Conservation (phyloP, 2,888 invertebrate species). For the Onchidella celtica region DNA sequence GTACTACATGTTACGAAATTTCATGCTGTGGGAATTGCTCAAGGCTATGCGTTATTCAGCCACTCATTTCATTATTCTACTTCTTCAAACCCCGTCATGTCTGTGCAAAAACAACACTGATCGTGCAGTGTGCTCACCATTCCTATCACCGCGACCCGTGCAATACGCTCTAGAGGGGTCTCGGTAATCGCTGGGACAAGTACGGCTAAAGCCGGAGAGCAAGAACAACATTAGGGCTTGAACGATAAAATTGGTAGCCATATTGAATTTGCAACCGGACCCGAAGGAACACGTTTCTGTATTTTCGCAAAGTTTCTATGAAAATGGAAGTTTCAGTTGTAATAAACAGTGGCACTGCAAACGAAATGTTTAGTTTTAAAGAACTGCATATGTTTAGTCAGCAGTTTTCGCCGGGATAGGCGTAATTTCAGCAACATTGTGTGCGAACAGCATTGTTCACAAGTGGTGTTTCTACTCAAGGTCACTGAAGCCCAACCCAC, state of each 20-base stretch:
- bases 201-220: slow-evolving; percentile 7
- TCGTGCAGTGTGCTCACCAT: too few relatives aligned
- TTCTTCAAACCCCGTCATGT: too few relatives aligned
- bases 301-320: background rate
- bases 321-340: slow-evolving; percentile 15
- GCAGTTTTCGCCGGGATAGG: background rate
- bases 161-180: slow-evolving; percentile 42
- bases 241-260: slow-evolving; percentile 40
- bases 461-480: slow-evolving; percentile 23
- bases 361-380: background rate
- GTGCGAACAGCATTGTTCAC: background rate
- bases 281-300: slow-evolving; percentile 2
- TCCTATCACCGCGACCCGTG: background rate
- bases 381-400: background rate
- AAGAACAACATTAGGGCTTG: slow-evolving; percentile 22
- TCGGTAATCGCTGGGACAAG: background rate
- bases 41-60: too few relatives aligned
- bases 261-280: slow-evolving; percentile 41
- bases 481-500: slow-evolving; percentile 39
- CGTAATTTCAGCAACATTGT: background rate
- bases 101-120: too few relatives aligned
- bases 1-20: too few relatives aligned
- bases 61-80: too few relatives aligned
- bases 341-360: slow-evolving; percentile 6
- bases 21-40: too few relatives aligned